A percentile compares a stretch with the other conserved stretches of the same genome.
Conservation (phyloP, 2,113 vertebrate species). For the Pteronura brasiliensis region DNA sequence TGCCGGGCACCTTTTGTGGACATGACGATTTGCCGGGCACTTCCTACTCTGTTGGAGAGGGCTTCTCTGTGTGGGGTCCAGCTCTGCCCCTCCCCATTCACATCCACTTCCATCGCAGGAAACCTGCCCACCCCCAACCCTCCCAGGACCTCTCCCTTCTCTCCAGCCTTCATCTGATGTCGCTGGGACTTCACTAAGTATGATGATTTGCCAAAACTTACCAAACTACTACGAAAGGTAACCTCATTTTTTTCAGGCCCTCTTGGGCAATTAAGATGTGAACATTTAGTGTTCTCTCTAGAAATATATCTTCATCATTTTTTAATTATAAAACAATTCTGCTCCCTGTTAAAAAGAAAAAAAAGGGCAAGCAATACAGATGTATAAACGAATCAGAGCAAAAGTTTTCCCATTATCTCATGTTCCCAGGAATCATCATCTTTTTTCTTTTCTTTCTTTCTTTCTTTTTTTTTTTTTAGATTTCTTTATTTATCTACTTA, state of each 20-base stretch:
- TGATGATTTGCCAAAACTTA: background rate
- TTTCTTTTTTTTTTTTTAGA: background rate
- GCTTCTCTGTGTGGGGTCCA: background rate
- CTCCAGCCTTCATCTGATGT: background rate
- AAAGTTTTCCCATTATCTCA: background rate
- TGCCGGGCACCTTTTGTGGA: too few species aligned
- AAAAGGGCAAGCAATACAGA: too few species aligned
- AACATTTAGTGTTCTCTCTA: background rate
- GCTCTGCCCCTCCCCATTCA: too few species aligned
- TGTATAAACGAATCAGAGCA: background rate
- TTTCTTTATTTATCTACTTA: background rate
- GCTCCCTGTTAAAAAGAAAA: background rate
- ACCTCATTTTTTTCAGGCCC: background rate
- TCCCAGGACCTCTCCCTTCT: background rate
- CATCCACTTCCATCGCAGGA: background rate
- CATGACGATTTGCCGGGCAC: rapidly evolving
- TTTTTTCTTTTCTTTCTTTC: too few species aligned
- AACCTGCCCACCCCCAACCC: too few species aligned
- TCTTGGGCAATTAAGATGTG: background rate
- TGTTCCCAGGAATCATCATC: background rate
- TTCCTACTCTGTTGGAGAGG: background rate
- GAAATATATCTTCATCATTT: background rate
- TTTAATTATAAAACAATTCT: background rate
- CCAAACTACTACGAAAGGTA: background rate
- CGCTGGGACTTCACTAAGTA: background rate